Base-by-base conservation (phyloP, 2,113 vertebrate species). In the Malurus cyaneus region DNA sequence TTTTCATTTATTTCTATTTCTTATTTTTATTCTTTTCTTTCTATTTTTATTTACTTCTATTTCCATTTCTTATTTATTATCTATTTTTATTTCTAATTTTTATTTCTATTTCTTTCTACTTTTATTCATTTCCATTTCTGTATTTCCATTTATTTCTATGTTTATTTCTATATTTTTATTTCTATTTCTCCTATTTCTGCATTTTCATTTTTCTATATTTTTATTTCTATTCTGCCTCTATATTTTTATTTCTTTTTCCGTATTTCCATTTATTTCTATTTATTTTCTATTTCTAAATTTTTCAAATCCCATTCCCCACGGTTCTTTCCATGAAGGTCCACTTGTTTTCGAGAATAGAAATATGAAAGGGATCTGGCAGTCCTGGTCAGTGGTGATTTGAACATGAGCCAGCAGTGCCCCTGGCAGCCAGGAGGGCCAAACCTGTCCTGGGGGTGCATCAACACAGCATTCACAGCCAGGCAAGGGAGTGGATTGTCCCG, bases 401-500 rank as follows among this genome's bases (percentile, higher is more conserved):
- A 2, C 7, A 17, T 14, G 25, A 62, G 13, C 1, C 49, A 87
- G 41, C 29, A 47, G 29, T 56, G 56, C 11, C 49, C n/a, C 29
- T 56, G 29, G 74, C 19, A 62, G n/a, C 16, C 74, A 56, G 57
- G 24, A 62, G 29, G 16, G 24, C 15, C 32, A 60, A 5, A 1
- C 1, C 0, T 36, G 28, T 12, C 39, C 53, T 34, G 29, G 5
- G 17, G 17, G 8, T n/a, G 3, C 49, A 79, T 31, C 65, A 71
- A 29, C 0, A 0, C 49, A 62, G 49, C 56, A 54, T n/a, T 46
- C 1, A 0, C 49, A 53, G 32, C 24, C 0, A 0, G 15, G 16
- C 18, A 47, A 41, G n/a, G 41, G 3, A 54, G 24, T 21, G 14
- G 41, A 47, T 53, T 70, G n/a, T 34, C 29, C 47, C 2, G 1